Evolutionary conservation across 2,113 vertebrate genomes (phyloP), one percentile per base, ranked within the genome.

Genomic region (Marmota flaviventris): DNA sequence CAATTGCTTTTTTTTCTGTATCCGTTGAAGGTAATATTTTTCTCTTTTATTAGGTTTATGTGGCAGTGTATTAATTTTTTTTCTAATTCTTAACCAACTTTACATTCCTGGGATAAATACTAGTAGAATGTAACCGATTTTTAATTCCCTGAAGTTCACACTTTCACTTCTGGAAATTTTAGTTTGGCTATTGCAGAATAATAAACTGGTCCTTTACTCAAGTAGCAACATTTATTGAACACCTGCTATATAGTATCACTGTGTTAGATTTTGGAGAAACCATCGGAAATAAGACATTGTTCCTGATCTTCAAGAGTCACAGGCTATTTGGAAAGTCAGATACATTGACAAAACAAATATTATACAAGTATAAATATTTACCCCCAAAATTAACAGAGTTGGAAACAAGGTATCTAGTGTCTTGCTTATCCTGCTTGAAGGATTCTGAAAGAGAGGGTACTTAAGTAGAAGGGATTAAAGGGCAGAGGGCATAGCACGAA

Each of bases 311-410:
- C 45, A 95, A 91, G 25, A 85, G 53, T 86, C 63, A 56, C 4
- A 58, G 70, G 17, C 73, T 85, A 37, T 72, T 94, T 93, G 77
- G 24, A 84, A 97, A 93, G 58, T 95, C 53, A 86, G 53, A 37
- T 82, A 51, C 37, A 4, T 42, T 94, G 18, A 53, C 32, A 34
- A 63, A 8, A 5, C 25, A 92, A 86, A 84, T 85, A 65, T 45
- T 84, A 20, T 78, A 9, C 20, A 89, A 61, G 12, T 84, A 24
- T 81, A 58, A 83, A 51, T 94, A 81, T 81, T 51, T 37, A 90
- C 14, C 29, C 79, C 39, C 0, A 27, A 32, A 73, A 53, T 94
- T 48, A 48, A 8, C 63, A 92, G 58, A 84, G 11, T 69, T 48
- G 42, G 20, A 34, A 37, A 48, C 48, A 72, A 70, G 20, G 5